phyloP scores from a whole-genome alignment of 2,113 vertebrate species.

The Menidia beryllina region DNA sequence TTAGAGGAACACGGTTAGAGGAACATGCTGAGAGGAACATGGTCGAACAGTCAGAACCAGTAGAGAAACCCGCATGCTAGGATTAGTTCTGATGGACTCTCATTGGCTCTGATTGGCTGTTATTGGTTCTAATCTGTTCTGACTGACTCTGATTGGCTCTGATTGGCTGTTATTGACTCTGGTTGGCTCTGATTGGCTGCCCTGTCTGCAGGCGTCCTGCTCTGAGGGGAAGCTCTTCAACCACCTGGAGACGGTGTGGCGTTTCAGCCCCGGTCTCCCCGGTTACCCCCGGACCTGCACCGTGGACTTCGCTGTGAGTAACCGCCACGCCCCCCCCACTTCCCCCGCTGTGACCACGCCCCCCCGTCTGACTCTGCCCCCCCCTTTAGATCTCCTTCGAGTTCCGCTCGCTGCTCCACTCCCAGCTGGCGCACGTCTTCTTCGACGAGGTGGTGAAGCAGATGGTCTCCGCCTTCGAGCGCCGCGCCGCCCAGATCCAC shows the following conservation, averaged over 20 bases:
- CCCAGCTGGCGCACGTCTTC: slow-evolving; percentile 91
- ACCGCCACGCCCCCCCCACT: not conserved
- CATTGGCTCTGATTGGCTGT: too few relatives aligned
- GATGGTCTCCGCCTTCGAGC: slow-evolving; percentile 94
- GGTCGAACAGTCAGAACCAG: too few relatives aligned
- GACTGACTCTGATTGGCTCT: too few relatives aligned
- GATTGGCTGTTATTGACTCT: not conserved
- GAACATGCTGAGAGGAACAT: too few relatives aligned
- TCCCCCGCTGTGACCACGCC: slow-evolving; percentile 65
- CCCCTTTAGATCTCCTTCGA: slow-evolving; percentile 91
- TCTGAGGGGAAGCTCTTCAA: slow-evolving; percentile 95
- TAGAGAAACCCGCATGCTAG: too few relatives aligned
- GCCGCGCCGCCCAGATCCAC: slow-evolving; percentile 85
- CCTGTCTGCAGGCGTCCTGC: slow-evolving; percentile 86
- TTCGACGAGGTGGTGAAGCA: slow-evolving; percentile 98
- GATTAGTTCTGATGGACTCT: too few relatives aligned
- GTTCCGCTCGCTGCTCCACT: slow-evolving; percentile 95
- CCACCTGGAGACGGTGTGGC: slow-evolving; percentile 94
- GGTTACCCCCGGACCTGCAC: slow-evolving; percentile 95
- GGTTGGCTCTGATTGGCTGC: slow-evolving; percentile 4
- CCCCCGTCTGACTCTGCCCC: not conserved
- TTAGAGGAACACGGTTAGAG: too few relatives aligned
- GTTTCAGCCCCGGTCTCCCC: slow-evolving; percentile 94
- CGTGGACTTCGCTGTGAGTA: slow-evolving; percentile 93
- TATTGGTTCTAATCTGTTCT: too few relatives aligned